Conservation (phyloP, 2,888 invertebrate species). For the Eupithecia abbreviata region DNA sequence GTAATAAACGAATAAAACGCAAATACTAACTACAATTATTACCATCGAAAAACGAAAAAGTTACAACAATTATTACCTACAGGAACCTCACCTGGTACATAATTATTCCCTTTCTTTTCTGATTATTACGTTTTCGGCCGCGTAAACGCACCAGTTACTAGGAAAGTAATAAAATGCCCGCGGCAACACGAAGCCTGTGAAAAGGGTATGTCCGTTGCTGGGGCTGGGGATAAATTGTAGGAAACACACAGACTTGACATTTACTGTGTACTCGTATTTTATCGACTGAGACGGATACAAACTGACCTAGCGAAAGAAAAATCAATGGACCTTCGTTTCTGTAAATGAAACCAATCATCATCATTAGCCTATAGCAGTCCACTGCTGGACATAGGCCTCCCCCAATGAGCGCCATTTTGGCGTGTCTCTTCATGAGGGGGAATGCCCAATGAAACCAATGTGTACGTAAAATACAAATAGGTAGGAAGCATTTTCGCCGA, state of each 20-base stretch:
- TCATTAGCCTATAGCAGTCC: too few species aligned
- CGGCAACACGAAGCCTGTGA: conserved; percentile 23
- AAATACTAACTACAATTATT: neutral
- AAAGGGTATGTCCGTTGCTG: conserved; percentile 40
- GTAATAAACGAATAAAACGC: neutral
- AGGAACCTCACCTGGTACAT: neutral
- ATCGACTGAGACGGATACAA: conserved; percentile 9
- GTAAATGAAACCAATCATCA: neutral
- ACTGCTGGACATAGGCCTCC: too few species aligned
- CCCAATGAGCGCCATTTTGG: too few species aligned
- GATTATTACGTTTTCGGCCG: neutral
- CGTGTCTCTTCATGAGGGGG: too few species aligned
- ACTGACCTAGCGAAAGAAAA: conserved; percentile 11
- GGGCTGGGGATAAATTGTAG: conserved; percentile 39
- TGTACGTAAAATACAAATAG: neutral
- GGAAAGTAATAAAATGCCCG: conserved; percentile 32
- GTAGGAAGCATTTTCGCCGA: neutral
- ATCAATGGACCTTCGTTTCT: conserved; percentile 7
- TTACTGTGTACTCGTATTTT: conserved; percentile 16
- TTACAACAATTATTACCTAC: neutral
- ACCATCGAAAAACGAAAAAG: neutral
- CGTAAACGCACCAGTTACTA: conserved; percentile 21
- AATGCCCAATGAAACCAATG: neutral
- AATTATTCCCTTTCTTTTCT: neutral
- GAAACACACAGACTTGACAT: conserved; percentile 24